These are phyloP conservation scores for Notarius lentiginosus DNA, from an alignment of 2,113 vertebrate genomes.

Conservation along the genomic window DNA sequence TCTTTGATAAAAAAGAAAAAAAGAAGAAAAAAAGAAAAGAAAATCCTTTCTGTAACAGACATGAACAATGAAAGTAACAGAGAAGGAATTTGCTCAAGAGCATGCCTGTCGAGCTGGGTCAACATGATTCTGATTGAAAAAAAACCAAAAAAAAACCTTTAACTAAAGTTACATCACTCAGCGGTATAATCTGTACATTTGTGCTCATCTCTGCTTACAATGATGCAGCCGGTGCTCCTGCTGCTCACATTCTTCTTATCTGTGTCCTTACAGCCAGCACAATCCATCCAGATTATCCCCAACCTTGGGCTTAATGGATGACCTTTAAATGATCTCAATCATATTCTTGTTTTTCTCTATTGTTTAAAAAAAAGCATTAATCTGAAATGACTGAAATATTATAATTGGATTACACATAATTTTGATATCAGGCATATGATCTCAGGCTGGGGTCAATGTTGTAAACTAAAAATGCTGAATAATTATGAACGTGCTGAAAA, in stretches of 20 bases:
- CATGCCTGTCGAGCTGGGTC: slow-evolving; percentile 35
- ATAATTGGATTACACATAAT: slow-evolving; percentile 66
- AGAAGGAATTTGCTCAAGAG: slow-evolving; percentile 20
- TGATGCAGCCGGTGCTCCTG: slow-evolving; percentile 57
- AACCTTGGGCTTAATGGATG: slow-evolving; percentile 70
- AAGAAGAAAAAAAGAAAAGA: no score
- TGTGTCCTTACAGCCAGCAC: slow-evolving; percentile 62
- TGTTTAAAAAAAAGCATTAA: slow-evolving; percentile 52
- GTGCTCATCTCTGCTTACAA: slow-evolving; percentile 57
- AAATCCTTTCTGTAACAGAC: slow-evolving; percentile 18
- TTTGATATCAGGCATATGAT: slow-evolving; percentile 50
- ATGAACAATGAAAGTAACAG: slow-evolving; percentile 3
- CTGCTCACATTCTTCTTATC: slow-evolving; percentile 70
- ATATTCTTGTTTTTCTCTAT: slow-evolving; percentile 41
- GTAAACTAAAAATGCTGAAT: background rate
- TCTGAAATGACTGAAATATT: slow-evolving; percentile 59
- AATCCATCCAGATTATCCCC: slow-evolving; percentile 72
- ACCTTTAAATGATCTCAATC: slow-evolving; percentile 71
- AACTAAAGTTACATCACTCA: slow-evolving; percentile 45
- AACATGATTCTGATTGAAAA: slow-evolving; percentile 57
- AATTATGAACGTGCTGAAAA: background rate
- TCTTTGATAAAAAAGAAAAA: background rate
- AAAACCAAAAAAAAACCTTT: background rate
- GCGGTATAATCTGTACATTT: slow-evolving; percentile 54
- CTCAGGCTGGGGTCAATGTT: slow-evolving; percentile 38